Evolutionary conservation across 2,888 invertebrate species (phyloP), one percentile per base, ranked within the genome.

Genomic region (Stramonita haemastoma): DNA sequence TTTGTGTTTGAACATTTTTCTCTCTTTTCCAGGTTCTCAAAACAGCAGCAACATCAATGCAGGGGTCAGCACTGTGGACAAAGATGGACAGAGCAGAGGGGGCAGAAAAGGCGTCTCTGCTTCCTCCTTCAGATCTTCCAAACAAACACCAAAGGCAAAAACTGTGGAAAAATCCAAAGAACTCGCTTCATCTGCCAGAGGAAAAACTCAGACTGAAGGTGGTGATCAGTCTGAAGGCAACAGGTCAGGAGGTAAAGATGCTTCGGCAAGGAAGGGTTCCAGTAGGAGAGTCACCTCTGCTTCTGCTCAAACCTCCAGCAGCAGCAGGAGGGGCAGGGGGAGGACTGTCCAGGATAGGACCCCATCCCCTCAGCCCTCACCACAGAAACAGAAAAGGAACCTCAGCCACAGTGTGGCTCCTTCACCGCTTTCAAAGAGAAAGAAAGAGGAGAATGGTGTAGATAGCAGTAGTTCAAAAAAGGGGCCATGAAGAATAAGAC

Each of bases 11-110:
- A 73, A 17, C 77, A 34, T 32, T 32, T 73, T 73, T 15, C 22
- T 86, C 11, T 46, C 26, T 70, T 70, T 22, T 70, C 34, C 32
- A 87, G 87, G 87, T 22, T 87, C 87, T 22, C 56, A 81, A 46
- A 57, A 56, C 15, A 81, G n/a, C 81, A 87, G 87, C 81, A 87
- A 87, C 81, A 87, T 87, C 26, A 81, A 87, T 81, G 79, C 34
- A 32, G 87, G 81, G 56, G 81, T 87, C 60, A 87, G 87, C 81
- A 57, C 81, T 60, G 19, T 29, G 8, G 87, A 57, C 0, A 34
- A 81, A 77, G 87, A 13, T 8, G 46, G 73, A 36, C 22, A 32
- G 17, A 73, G n/a, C 26, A 57, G 46, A 60, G 11, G 34, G 17
- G 11, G 19, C 34, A 86, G 57, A 4, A 86, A 66, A 36, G 4